phyloP scores from a whole-genome alignment of 1,140 invertebrate species.

The Tetraneura akinire region DNA sequence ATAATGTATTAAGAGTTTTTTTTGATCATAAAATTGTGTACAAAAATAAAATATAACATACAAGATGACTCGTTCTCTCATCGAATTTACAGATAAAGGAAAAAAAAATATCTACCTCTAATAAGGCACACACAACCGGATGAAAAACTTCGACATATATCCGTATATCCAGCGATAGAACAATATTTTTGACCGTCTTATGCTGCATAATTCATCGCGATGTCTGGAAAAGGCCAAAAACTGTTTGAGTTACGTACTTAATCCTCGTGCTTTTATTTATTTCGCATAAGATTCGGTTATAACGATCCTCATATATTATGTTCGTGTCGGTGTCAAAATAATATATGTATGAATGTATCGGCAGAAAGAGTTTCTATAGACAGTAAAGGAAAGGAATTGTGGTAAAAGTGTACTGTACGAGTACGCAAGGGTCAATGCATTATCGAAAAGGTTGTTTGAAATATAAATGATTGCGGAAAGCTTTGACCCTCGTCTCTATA shows the following conservation, averaged over 20 bases:
- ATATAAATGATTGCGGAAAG: conserved; percentile 40
- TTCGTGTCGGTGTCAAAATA: neutral
- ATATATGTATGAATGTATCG: neutral
- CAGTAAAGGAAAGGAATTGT: too few relatives aligned
- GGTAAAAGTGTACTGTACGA: too few relatives aligned
- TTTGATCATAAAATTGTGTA: too few relatives aligned
- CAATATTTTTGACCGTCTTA: conserved; percentile 6
- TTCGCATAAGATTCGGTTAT: neutral
- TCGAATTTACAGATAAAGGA: too few relatives aligned
- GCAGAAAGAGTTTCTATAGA: too few relatives aligned
- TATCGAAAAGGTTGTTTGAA: conserved; percentile 29
- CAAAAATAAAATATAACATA: too few relatives aligned
- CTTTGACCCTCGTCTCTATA: conserved; percentile 15
- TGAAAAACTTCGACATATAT: too few relatives aligned
- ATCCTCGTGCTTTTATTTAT: neutral
- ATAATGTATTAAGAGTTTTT: too few relatives aligned
- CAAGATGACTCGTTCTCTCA: too few relatives aligned
- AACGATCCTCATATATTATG: neutral
- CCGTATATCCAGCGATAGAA: neutral
- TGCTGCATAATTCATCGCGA: conserved; percentile 17
- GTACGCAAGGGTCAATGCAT: neutral
- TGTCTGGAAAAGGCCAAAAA: conserved; percentile 1
- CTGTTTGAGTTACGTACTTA: neutral
- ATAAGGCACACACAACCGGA: too few relatives aligned
- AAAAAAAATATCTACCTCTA: too few relatives aligned